These are phyloP conservation scores for Lophotriccus pileatus DNA, from an alignment of 2,797 vertebrate species.

Conservation along the genomic window DNA sequence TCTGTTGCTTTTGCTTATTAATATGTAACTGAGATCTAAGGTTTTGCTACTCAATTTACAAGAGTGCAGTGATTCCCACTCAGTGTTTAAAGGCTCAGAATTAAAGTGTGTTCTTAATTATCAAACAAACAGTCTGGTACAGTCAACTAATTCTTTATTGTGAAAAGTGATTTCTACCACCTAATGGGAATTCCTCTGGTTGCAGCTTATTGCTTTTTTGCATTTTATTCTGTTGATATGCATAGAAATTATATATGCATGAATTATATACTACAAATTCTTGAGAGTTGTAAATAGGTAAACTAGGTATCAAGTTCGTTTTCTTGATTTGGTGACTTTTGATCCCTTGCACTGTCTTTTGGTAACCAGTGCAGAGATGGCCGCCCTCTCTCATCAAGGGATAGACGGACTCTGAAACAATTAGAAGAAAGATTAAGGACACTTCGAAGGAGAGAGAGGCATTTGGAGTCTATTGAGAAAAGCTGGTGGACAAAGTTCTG, in stretches of 20 bases:
- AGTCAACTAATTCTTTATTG: neutral
- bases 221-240: neutral
- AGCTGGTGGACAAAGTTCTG: slow-evolving; percentile 93
- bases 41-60: neutral
- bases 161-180: neutral
- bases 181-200: neutral
- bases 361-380: slow-evolving; percentile 88
- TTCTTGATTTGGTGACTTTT: neutral
- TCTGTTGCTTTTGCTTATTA: neutral
- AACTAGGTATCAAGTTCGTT: neutral
- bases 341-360: neutral
- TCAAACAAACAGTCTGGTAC: neutral
- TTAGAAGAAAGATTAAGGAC: slow-evolving; percentile 87
- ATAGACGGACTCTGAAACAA: slow-evolving; percentile 85
- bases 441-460: slow-evolving; percentile 86
- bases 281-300: neutral
- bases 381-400: slow-evolving; percentile 88
- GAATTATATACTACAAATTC: neutral
- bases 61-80: neutral
- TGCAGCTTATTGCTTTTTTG: neutral
- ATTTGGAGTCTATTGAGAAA: slow-evolving; percentile 89
- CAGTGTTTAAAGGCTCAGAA: neutral
- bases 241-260: neutral
- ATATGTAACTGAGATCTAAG: neutral
- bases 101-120: neutral